Base-by-base conservation (phyloP, 2,113 vertebrate species). In the Trichechus manatus region DNA sequence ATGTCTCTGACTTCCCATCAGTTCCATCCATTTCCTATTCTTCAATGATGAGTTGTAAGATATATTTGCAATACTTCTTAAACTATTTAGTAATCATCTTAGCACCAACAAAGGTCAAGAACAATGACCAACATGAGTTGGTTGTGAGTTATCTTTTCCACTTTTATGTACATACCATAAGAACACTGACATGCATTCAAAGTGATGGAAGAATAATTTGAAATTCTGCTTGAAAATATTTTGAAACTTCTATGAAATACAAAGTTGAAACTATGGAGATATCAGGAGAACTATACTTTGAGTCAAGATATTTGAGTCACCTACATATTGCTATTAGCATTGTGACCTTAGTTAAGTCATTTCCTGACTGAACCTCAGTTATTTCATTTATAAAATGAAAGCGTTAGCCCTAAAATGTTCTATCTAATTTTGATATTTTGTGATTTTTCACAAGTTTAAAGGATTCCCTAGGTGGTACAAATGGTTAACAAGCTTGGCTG, bases 171-270 rank as follows among this genome's bases (percentile, higher is more conserved):
- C 1, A 6, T 39, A 68, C 6, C 23, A 0, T 42, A 80, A 5
- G 79, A 82, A 64, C 5, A 59, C 25, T 72, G 22, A 44, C 4
- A 36, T 84, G 56, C 47, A 59, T 39, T 84, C 14, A 47, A 88
- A 53, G 44, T 56, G 4, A 13, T 78, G 5, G 4, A 92, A 93
- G 15, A 94, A 87, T 84, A 9, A 86, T 87, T 72, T 68, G 9
- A 87, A 84, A 87, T 53, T 53, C 39, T 66, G 8, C 17, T 95
- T 95, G n/a, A 70, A 92, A 87, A 87, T 63, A 77, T 63, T 63
- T 93, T 94, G 77, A 85, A 74, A 22, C 84, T 90, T 90, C 44
- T 88, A 10, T 94, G 29, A 88, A 92, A 78, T 75, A 68, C 33
- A 74, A 88, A 91, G 14, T 19, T 72, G 33, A 11, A n/a, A 53